These are phyloP conservation scores for Aptenodytes patagonicus DNA, from an alignment of 2,113 vertebrate species.

Conservation along the genomic window DNA sequence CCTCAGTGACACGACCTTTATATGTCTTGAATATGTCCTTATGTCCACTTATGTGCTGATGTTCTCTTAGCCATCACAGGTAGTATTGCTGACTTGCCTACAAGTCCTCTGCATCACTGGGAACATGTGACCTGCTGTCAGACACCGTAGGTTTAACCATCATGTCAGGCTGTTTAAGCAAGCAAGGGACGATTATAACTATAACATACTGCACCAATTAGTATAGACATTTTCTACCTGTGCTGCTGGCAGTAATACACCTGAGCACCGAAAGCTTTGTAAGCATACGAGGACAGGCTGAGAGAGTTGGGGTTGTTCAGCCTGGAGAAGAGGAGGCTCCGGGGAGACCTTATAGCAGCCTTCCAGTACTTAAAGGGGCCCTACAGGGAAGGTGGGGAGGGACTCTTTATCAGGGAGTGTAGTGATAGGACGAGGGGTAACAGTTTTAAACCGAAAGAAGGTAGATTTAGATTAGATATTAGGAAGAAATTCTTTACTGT, in stretches of 20 bases:
- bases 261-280: not conserved
- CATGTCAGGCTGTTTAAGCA: not conserved
- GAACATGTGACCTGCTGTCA: fast-evolving
- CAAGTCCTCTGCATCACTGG: not conserved
- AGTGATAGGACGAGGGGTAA: not conserved
- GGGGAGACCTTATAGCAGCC: not conserved
- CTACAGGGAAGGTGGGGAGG: not conserved
- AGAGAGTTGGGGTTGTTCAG: not conserved
- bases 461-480: not conserved
- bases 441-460: not conserved
- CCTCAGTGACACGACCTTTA: not conserved
- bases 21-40: not conserved
- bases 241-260: not conserved
- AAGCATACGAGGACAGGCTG: not conserved
- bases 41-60: not conserved
- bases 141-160: not conserved
- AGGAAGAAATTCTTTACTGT: not conserved
- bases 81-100: not conserved
- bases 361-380: not conserved
- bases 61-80: not conserved
- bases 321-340: not conserved
- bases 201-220: not conserved
- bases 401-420: no score
- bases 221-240: not conserved
- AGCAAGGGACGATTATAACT: not conserved